Base-by-base conservation (phyloP, 2,888 invertebrate species). In the Epinotia brunnichana region DNA sequence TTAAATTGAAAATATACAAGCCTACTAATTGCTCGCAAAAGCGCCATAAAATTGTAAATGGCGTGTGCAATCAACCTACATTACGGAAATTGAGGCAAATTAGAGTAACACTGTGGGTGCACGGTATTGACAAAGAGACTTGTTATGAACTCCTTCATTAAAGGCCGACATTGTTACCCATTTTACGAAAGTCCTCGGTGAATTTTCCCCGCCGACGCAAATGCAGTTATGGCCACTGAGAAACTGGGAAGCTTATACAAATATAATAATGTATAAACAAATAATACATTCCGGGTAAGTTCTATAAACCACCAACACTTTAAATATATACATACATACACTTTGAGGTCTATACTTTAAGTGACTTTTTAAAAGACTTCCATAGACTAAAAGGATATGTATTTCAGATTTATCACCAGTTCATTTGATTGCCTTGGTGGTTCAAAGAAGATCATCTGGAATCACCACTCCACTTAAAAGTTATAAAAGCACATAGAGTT, bases 81-180 rank as follows among this genome's bases (percentile, higher is more conserved):
- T 67, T 73, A 48, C 71, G 67, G 69, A 76, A 79, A 62, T 72
- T 76, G 76, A 73, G 57, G 76, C 64, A 74, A 76, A 74, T 77
- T 76, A 77, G 77, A 77, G 72, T 76, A 75, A 76, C 76, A 81
- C 77, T 76, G 77, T 75, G 76, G 77, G 75, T 75, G 70, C 70
- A 66, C 68, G 59, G 69, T 83, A 78, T 77, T 78, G 76, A 78
- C 76, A 75, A 74, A 79, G 70, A 62, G 67, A 61, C 39, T 68
- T 74, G 62, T 76, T 77, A 76, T n/a, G 71, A 78, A 75, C 70
- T 63, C 68, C 70, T 77, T 70, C 72, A 70, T 72, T 72, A 71
- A 35, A 67, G 51, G 59, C 59, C 54, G 44, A 68, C 62, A n/a
- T 54, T 51, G 29, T 60, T 66, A 62, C 67, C 62, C 56, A 62